Evolutionary conservation across 64 coral and sea anemone genomes (phyloP).

Genomic region (Actinia tenebrosa): DNA sequence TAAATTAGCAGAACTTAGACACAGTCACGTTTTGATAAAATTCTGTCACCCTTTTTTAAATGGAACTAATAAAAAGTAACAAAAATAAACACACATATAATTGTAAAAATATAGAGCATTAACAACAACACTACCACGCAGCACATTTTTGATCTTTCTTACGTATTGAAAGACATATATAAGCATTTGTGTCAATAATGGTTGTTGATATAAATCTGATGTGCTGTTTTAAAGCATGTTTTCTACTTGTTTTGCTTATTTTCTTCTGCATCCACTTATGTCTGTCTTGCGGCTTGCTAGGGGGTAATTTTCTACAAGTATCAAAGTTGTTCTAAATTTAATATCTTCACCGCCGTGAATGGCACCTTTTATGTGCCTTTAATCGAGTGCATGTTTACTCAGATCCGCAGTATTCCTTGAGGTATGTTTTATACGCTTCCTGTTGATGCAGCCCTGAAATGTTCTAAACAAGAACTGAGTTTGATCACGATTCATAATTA

Average conservation of each 20-base stretch:
- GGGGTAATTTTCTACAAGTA: not conserved
- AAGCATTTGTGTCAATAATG: no score
- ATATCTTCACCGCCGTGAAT: not conserved
- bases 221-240: no score
- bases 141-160: no score
- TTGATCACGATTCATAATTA: not conserved
- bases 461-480: not conserved
- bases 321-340: not conserved
- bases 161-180: no score
- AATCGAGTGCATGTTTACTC: not conserved
- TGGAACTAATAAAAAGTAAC: no score
- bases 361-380: not conserved
- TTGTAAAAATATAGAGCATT: no score
- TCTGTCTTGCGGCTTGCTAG: not conserved
- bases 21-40: not conserved
- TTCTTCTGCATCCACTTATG: no score
- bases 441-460: not conserved
- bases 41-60: not conserved
- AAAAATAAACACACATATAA: no score
- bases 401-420: not conserved
- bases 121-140: no score
- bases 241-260: no score
- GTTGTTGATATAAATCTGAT: no score
- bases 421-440: not conserved
- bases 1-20: not conserved